Base-by-base conservation (phyloP, 1,140 invertebrate species). In the Tetramorium simillimum region DNA sequence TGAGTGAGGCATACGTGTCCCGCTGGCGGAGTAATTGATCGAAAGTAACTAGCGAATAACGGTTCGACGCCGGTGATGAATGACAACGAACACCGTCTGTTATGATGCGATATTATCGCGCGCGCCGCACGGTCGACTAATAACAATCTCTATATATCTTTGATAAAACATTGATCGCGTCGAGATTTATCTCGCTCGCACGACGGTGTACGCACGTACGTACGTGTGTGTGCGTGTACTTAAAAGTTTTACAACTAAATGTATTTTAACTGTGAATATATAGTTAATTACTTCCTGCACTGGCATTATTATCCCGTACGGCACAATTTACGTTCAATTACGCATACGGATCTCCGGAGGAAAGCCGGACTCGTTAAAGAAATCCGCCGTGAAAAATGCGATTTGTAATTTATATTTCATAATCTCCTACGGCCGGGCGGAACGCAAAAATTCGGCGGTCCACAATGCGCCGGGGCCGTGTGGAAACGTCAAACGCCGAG, bases 401-500 rank as follows among this genome's bases (percentile, higher is more conserved):
- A 56, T 56, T 40, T 51, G 37, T n/a, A 56, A 70, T 81, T 58
- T 81, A 21, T 58, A 81, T 58, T 53, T 81, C 16, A 14, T 7
- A 49, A 69, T 28, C 60, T 43, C 16, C 14, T 7, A 21, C 37
- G 46, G 43, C 1, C 24, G 49, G 63, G 18, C 28, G 78, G 37
- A 21, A n/a, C 24, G 78, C 7, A 84, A 84, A 84, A 84, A 75
- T 84, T 84, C 53, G 78, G 78, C 65, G 37, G 21, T 16, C 12
- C 28, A 10, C 77, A 69, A 69, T 40, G 28, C 60, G 40, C 33
- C 40, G 60, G 21, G 40, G 46, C 53, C 12, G 56, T n/a, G 73
- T 87, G 80, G 89, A 81, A 89, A 90, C 77, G 86, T 90, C 87
- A 89, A 90, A 90, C 53, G 62, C 72, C 24, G 73, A 80, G 60